These are phyloP conservation scores for Zaprionus gabonicus DNA, from an alignment of 1,140 invertebrate genomes.

Conservation along the genomic window DNA sequence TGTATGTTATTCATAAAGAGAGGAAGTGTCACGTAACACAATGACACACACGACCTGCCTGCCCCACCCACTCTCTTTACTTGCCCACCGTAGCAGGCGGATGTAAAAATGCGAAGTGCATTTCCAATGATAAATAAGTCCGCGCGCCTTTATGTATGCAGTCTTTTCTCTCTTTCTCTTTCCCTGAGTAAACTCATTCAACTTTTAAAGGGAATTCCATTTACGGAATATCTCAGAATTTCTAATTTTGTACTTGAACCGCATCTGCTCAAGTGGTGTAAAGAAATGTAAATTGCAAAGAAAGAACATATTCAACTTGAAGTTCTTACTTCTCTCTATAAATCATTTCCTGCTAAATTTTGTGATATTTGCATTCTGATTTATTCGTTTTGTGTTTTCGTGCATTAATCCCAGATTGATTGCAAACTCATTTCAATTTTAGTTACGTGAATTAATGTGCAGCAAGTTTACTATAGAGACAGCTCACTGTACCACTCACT, in stretches of 20 bases:
- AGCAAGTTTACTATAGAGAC: neutral
- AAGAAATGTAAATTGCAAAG: neutral
- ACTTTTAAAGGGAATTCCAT: neutral
- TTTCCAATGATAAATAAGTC: conserved; percentile 4
- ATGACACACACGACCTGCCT: neutral
- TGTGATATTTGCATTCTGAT: too few relatives aligned
- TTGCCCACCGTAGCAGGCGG: conserved; percentile 3
- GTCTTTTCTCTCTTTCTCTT: neutral
- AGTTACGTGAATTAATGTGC: too few relatives aligned
- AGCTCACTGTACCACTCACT: neutral
- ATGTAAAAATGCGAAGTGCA: conserved; percentile 2
- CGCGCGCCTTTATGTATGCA: conserved; percentile 48
- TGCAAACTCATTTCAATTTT: too few relatives aligned
- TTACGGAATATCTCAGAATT: neutral
- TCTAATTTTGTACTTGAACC: neutral
- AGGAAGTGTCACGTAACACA: conserved; percentile 25
- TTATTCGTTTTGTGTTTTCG: too few relatives aligned
- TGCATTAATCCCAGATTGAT: too few relatives aligned
- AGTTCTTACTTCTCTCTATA: too few relatives aligned
- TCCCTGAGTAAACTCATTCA: neutral
- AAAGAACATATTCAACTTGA: neutral
- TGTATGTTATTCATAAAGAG: neutral
- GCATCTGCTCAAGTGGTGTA: neutral
- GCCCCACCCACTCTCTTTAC: neutral
- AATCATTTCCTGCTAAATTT: too few relatives aligned